Conservation (phyloP, 2,113 vertebrate species). For the Mobula birostris region DNA sequence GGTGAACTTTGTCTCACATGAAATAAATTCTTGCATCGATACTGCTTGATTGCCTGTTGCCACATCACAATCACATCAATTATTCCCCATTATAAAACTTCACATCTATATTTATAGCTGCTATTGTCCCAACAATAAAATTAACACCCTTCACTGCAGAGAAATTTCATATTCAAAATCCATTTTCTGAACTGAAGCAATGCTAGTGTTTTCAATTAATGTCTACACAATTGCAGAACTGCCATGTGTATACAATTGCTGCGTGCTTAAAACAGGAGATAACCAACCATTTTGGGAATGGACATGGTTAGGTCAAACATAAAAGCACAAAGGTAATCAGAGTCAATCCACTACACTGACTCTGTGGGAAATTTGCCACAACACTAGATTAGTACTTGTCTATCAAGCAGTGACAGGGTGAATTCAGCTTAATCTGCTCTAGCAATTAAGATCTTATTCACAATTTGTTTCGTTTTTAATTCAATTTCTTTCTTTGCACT, state of each 20-base stretch:
- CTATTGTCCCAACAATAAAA: neutral
- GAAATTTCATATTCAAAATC: neutral
- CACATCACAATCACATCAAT: neutral
- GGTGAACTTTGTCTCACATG: neutral
- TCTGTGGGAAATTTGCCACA: neutral
- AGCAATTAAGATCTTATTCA: neutral
- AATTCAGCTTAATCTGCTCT: neutral
- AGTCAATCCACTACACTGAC: neutral
- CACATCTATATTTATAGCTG: neutral
- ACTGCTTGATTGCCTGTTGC: neutral
- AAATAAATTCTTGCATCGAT: neutral
- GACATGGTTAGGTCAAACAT: neutral
- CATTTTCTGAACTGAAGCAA: neutral
- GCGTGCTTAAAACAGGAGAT: neutral
- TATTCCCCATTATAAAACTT: neutral
- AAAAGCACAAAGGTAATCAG: neutral
- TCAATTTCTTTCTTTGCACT: neutral
- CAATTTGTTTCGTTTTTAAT: neutral
- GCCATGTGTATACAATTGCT: neutral
- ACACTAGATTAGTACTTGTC: neutral
- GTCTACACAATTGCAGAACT: neutral
- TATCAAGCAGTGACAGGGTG: neutral
- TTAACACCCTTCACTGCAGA: neutral
- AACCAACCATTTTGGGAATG: neutral
- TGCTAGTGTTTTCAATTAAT: neutral